Percentiles rank a stretch among this genome's conserved stretches.
These are phyloP conservation scores for Heteractis magnifica DNA, from an alignment of 92 coral and sea anemone species.

Conservation along the genomic window DNA sequence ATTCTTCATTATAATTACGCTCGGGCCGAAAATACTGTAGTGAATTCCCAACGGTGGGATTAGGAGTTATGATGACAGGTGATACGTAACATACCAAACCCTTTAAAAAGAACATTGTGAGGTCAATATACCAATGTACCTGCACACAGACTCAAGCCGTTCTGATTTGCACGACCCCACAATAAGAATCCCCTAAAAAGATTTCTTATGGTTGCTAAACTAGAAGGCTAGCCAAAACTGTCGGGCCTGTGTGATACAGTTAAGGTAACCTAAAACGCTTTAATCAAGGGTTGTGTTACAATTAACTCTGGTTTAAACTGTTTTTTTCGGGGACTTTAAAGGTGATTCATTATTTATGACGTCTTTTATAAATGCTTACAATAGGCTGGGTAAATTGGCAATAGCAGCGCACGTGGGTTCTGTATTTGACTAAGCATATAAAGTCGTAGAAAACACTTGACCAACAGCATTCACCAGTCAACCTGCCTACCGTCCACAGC, in stretches of 20 bases:
- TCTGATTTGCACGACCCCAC: neutral
- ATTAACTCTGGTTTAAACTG: slow-evolving; percentile 89
- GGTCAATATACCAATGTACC: slow-evolving; percentile 35
- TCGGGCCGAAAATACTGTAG: slow-evolving; percentile 70
- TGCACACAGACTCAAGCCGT: neutral
- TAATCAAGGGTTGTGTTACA: slow-evolving; percentile 66
- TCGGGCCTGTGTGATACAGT: slow-evolving; percentile 27
- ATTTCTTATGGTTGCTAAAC: neutral
- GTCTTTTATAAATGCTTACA: slow-evolving; percentile 81
- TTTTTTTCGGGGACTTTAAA: slow-evolving; percentile 93
- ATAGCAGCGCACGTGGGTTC: slow-evolving; percentile 73
- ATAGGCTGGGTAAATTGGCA: slow-evolving; percentile 83
- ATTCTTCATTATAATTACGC: slow-evolving; percentile 78
- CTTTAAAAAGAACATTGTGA: slow-evolving; percentile 74
- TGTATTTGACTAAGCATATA: slow-evolving; percentile 49
- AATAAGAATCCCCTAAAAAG: neutral
- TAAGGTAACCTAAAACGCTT: slow-evolving; percentile 47
- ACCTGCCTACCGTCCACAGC: slow-evolving; percentile 35
- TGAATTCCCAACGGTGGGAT: slow-evolving; percentile 82
- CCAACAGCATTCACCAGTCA: slow-evolving; percentile 42
- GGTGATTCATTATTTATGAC: slow-evolving; percentile 97
- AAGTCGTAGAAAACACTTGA: slow-evolving; percentile 23
- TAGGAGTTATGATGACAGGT: slow-evolving; percentile 79
- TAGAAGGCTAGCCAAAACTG: neutral
- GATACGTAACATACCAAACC: slow-evolving; percentile 50